Percentiles rank a stretch among this genome's conserved stretches.
These are phyloP conservation scores for Leucophenga maculata DNA, from an alignment of 2,888 invertebrate species.

Conservation along the genomic window DNA sequence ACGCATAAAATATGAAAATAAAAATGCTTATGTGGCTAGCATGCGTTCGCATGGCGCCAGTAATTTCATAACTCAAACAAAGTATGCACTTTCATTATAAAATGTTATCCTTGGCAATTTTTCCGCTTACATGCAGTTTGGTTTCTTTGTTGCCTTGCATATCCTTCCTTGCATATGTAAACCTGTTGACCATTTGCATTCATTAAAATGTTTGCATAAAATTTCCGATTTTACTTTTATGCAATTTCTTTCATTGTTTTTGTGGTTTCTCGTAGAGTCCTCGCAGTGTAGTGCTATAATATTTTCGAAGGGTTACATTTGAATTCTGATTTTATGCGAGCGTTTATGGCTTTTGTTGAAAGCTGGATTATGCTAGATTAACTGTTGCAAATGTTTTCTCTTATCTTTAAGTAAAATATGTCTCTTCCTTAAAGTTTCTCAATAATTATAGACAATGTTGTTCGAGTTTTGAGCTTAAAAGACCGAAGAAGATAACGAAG, in stretches of 20 bases:
- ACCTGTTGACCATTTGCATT: constrained; percentile 70
- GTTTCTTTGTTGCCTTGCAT: neutral
- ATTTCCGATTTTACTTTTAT: constrained; percentile 29
- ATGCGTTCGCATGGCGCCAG: constrained; percentile 53
- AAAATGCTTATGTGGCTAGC: neutral
- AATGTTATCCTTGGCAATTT: constrained; percentile 42
- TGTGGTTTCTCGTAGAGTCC: constrained; percentile 32
- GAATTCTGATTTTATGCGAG: constrained; percentile 64
- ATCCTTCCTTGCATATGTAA: constrained; percentile 23
- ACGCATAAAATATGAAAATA: constrained; percentile 10
- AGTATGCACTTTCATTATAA: constrained; percentile 56
- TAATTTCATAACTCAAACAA: constrained; percentile 59
- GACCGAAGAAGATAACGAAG: too few species aligned
- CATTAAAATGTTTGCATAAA: constrained; percentile 56
- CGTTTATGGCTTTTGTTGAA: constrained; percentile 48
- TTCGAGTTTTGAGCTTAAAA: too few species aligned
- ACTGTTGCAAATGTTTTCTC: too few species aligned
- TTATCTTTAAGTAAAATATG: neutral
- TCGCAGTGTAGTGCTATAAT: too few species aligned
- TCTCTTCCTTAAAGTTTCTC: constrained; percentile 6
- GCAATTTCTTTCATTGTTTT: constrained; percentile 29
- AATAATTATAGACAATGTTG: neutral
- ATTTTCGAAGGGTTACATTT: constrained; percentile 52
- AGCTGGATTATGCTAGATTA: too few species aligned
- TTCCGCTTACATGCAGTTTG: neutral